Conservation (phyloP, 2,797 vertebrate genomes). For the Pyrocephalus nanus region DNA sequence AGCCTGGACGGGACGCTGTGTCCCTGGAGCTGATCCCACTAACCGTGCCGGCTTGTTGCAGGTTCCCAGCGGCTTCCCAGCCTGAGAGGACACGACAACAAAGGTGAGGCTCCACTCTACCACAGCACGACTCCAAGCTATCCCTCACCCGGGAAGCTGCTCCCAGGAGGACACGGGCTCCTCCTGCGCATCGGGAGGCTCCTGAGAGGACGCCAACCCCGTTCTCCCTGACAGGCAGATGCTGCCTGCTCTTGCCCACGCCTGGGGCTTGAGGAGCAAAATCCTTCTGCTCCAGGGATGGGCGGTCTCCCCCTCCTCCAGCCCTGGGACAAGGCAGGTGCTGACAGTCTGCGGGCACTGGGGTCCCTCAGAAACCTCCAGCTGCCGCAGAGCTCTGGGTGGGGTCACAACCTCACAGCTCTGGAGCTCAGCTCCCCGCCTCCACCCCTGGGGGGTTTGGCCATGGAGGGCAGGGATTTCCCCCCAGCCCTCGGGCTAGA, state of each 20-base stretch:
- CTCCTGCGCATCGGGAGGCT: fast-evolving
- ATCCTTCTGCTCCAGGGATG: background rate
- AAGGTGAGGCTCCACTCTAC: slow-evolving; percentile 21
- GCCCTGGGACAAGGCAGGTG: fast-evolving
- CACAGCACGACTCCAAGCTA: fast-evolving
- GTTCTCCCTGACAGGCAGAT: background rate
- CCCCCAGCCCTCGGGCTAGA: fast-evolving
- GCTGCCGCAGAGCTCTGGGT: background rate
- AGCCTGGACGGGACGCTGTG: background rate
- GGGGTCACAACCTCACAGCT: background rate
- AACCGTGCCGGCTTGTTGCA: background rate
- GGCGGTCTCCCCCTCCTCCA: background rate
- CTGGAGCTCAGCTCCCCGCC: background rate
- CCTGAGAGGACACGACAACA: slow-evolving; percentile 15
- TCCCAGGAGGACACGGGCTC: background rate
- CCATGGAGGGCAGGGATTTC: background rate
- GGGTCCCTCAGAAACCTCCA: background rate
- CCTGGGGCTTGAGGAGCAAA: background rate
- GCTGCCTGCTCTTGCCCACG: background rate
- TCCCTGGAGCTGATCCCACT: background rate
- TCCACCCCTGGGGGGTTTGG: background rate
- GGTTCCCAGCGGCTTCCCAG: background rate
- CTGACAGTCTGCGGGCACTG: background rate
- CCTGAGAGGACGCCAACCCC: background rate
- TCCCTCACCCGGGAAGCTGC: fast-evolving